phyloP scores from a whole-genome alignment of 1,140 invertebrate species.

The Gryllus bimaculatus region DNA sequence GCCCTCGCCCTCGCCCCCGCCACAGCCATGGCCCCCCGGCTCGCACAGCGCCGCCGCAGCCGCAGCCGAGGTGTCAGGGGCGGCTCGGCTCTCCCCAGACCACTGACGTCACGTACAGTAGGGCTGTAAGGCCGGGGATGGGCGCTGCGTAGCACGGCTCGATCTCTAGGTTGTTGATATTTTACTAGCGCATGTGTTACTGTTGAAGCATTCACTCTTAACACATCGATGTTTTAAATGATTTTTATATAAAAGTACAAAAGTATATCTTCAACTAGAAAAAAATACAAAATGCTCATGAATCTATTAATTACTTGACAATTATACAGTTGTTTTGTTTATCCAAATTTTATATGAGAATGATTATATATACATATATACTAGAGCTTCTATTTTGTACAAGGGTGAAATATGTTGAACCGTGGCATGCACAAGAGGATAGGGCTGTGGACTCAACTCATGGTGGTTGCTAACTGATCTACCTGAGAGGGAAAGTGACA shows the following conservation, averaged over 20 bases:
- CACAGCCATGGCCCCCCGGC: too few species aligned
- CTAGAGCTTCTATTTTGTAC: constrained; percentile 9
- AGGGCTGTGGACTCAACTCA: neutral
- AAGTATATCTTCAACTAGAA: constrained; percentile 5
- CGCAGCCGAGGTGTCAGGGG: neutral
- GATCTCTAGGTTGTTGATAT: constrained; percentile 4
- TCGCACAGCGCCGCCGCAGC: neutral
- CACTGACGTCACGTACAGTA: neutral
- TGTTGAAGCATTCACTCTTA: constrained; percentile 4
- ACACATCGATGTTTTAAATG: constrained; percentile 5
- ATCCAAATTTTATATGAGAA: constrained; percentile 6
- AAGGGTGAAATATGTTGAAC: constrained; percentile 5
- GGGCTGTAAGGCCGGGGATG: neutral
- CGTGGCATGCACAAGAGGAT: neutral
- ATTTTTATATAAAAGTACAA: constrained; percentile 6
- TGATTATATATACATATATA: constrained; percentile 15
- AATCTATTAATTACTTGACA: constrained; percentile 6
- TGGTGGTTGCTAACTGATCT: neutral
- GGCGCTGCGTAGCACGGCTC: neutral
- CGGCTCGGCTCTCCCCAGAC: too few species aligned
- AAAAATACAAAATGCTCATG: constrained; percentile 5
- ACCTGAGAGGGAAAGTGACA: neutral
- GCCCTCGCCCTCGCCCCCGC: too few species aligned
- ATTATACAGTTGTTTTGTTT: constrained; percentile 6
- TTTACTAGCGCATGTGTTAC: constrained; percentile 4